Percentiles rank a stretch among this genome's conserved stretches.
Conservation (phyloP, 2,888 invertebrate genomes). For the Xiphydria camelus region DNA sequence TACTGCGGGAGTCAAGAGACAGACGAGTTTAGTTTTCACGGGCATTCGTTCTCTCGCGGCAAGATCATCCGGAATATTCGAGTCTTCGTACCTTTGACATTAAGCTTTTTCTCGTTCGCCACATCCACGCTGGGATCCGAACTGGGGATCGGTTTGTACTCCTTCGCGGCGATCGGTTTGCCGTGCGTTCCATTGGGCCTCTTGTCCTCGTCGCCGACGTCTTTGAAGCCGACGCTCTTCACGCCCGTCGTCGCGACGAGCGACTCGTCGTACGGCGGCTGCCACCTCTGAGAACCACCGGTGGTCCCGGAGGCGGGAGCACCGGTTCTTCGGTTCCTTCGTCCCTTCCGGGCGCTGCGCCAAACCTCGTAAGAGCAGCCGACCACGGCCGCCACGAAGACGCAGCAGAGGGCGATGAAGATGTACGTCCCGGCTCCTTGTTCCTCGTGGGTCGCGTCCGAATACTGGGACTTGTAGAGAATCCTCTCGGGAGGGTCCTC, state of each 20-base stretch:
- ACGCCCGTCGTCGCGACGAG: conserved; percentile 29
- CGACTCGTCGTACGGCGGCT: conserved; percentile 43
- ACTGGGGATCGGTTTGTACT: conserved; percentile 50
- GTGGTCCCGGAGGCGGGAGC: conserved; percentile 19
- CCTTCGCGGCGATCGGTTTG: conserved; percentile 42
- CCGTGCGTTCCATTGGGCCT: conserved; percentile 54
- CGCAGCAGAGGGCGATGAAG: conserved; percentile 75
- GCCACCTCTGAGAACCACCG: conserved; percentile 47
- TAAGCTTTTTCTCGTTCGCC: conserved; percentile 46
- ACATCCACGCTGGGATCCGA: conserved; percentile 42
- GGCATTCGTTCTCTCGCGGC: no score
- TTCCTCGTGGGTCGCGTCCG: conserved; percentile 75
- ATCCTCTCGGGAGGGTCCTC: conserved; percentile 80
- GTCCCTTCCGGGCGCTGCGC: conserved; percentile 47
- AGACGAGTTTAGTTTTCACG: no score
- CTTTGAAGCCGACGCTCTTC: conserved; percentile 51
- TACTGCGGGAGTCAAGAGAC: conserved; percentile 38
- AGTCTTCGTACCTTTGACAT: conserved; percentile 47
- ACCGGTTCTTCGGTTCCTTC: conserved; percentile 39
- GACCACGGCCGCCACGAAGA: conserved; percentile 73
- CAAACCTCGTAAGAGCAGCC: conserved; percentile 72
- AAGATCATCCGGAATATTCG: no score
- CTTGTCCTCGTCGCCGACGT: conserved; percentile 39
- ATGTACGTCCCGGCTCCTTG: conserved; percentile 78
- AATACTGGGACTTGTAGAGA: conserved; percentile 75